Evolutionary conservation across 2,113 vertebrate species (phyloP).

Genomic region (Symphodus melops): DNA sequence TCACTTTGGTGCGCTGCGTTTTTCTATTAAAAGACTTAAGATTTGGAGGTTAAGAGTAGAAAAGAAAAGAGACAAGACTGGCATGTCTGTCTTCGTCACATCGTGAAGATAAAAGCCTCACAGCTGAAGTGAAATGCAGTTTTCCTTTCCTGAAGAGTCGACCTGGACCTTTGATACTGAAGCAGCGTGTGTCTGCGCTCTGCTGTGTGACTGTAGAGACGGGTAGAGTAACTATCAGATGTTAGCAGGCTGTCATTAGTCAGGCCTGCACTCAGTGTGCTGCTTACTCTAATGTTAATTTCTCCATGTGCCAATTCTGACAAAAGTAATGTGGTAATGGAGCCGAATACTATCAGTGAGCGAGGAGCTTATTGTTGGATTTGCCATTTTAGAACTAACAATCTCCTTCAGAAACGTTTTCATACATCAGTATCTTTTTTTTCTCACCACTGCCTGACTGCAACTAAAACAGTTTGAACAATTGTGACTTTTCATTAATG

Average conservation of each 20-base stretch:
- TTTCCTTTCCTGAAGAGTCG: conserved; percentile 26
- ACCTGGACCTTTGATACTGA: conserved; percentile 30
- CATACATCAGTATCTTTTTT: neutral
- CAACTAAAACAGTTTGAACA: conserved; percentile 2
- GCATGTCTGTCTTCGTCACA: conserved; percentile 11
- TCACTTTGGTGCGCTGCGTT: conserved; percentile 12
- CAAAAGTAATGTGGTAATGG: conserved; percentile 37
- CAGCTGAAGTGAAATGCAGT: conserved; percentile 33
- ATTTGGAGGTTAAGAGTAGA: conserved; percentile 12
- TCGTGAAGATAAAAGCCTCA: conserved; percentile 44
- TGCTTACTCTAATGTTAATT: conserved; percentile 44
- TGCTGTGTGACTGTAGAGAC: conserved; percentile 17
- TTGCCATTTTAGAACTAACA: conserved; percentile 18
- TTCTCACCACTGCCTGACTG: neutral
- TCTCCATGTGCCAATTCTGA: conserved; percentile 32
- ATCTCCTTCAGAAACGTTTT: conserved; percentile 3
- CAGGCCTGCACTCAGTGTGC: conserved; percentile 13
- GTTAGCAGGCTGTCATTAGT: conserved; percentile 48
- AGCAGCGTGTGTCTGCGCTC: conserved; percentile 18
- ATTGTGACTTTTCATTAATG: neutral
- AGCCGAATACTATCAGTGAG: neutral
- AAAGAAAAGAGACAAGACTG: neutral
- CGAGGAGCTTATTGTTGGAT: conserved; percentile 1
- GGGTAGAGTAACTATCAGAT: conserved; percentile 16
- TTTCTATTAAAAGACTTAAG: conserved; percentile 8